Conservation (phyloP, 2,113 vertebrate species). For the Microtus montanus region DNA sequence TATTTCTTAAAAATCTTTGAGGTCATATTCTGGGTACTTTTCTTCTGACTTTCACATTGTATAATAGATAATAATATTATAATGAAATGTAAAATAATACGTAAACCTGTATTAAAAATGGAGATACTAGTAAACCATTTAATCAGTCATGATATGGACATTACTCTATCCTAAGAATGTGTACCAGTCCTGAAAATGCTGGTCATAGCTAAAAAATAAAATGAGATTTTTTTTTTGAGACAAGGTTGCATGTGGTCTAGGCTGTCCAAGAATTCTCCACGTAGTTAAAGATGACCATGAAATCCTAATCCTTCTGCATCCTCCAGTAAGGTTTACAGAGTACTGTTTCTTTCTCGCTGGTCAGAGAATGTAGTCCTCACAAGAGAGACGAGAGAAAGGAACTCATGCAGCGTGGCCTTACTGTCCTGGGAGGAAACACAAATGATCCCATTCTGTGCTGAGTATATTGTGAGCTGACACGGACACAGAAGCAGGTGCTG, state of each 20-base stretch:
- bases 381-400: not conserved
- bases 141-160: not conserved
- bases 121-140: not conserved
- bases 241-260: not conserved
- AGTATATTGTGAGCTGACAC: not conserved
- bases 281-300: not conserved
- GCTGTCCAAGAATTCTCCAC: not conserved
- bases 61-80: not conserved
- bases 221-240: not conserved
- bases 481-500: not conserved
- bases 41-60: not conserved
- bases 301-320: not conserved
- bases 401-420: accelerated
- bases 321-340: too few relatives aligned
- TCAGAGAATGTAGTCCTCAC: not conserved
- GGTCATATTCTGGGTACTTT: not conserved
- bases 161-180: not conserved
- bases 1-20: not conserved
- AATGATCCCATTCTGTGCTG: not conserved
- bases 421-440: not conserved
- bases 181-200: not conserved
- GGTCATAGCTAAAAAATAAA: not conserved
- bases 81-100: not conserved
- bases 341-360: not conserved
- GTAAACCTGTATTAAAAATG: not conserved